Base-by-base conservation (phyloP, 2,888 invertebrate species). In the Heliconius hortense region DNA sequence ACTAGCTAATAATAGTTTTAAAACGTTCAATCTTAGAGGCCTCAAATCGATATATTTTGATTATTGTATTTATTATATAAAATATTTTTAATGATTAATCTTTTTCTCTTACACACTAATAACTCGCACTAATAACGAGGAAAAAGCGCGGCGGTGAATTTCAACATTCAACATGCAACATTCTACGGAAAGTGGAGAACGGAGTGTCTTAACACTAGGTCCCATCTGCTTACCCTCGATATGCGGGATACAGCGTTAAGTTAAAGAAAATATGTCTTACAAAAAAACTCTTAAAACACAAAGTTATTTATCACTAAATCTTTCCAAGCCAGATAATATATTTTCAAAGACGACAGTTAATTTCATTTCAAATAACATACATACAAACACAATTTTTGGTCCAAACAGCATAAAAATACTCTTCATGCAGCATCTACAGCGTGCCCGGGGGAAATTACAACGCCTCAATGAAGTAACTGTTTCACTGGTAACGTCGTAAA, bases 391-490 rank as follows among this genome's bases (percentile, higher is more conserved):
- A 69, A 31, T 69, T 69, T 56, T 69, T 69, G 68, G 28, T 53
- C 53, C 5, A 43, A 24, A 71, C 43, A 60, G 2, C 39, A 60
- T 60, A 71, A 71, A 70, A 71, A 60, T 71, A 60, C 39, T 71
- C 59, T 43, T 60, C 60, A 59, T 60, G 71, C 21, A 71, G 21
- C 24, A 60, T 71, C 53, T 69, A 69, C 68, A 69, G 53, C 68
- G 28, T 10, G 39, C 76, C 71, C 77, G 56, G 63, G 77, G 77
- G 77, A 76, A 78, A 78, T 78, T 76, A 78, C 68, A 31, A 70
- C 64, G 76, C 59, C 43, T 74, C 77, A 76, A 72, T 76, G 76
- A 74, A 68, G 68, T 76, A 63, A 74, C 76, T 68, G 43, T 64
- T 78, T 74, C 60, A 66, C 48, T 70, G 63, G 43, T 67, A 63